These are phyloP conservation scores for Protophormia terraenovae DNA, from an alignment of 2,888 invertebrate genomes.

Conservation along the genomic window DNA sequence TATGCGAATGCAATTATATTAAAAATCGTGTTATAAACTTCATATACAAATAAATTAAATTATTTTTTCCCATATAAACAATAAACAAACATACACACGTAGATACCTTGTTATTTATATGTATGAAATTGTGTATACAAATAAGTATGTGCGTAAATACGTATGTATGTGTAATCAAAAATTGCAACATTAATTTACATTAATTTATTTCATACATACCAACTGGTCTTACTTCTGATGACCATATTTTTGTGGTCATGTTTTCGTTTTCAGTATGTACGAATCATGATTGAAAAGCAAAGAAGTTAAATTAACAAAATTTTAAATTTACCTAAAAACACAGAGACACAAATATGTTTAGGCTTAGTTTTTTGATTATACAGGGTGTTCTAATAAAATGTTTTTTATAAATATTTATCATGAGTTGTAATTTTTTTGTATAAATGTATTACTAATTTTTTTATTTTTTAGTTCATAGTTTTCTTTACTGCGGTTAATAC, in stretches of 20 bases:
- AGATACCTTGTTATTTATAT: neutral
- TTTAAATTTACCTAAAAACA: slow-evolving; percentile 9
- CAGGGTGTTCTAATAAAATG: neutral
- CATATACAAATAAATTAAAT: slow-evolving; percentile 22
- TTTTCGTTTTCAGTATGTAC: neutral
- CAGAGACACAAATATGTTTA: neutral
- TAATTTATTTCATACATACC: neutral
- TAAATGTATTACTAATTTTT: too few relatives aligned
- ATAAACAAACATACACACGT: neutral
- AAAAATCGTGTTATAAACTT: slow-evolving; percentile 6
- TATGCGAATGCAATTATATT: slow-evolving; percentile 27
- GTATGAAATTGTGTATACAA: neutral
- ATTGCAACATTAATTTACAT: slow-evolving; percentile 44
- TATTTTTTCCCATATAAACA: neutral
- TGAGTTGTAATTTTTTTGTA: too few relatives aligned
- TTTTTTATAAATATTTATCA: neutral
- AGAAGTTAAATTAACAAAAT: neutral
- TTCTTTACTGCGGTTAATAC: too few relatives aligned
- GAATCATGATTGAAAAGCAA: neutral
- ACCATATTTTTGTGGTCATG: neutral
- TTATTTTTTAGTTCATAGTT: too few relatives aligned
- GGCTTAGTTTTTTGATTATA: neutral
- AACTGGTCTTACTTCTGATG: neutral
- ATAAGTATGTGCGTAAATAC: neutral
- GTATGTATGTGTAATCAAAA: neutral